Evolutionary conservation across 2,113 vertebrate species (phyloP).

Genomic region (Coregonus clupeaformis): DNA sequence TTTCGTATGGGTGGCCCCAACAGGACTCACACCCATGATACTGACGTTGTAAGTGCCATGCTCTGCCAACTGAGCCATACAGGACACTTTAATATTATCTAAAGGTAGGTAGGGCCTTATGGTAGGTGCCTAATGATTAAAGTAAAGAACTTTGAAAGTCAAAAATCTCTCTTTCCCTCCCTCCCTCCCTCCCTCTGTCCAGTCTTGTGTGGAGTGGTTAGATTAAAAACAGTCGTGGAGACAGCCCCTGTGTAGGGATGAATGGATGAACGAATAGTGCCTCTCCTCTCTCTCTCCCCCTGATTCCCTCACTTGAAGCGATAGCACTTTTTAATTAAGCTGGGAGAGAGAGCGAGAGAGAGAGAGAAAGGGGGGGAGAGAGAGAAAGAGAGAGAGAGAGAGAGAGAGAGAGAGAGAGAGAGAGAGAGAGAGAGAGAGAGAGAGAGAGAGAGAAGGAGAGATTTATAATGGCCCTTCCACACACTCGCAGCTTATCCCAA

Average conservation of each 20-base stretch:
- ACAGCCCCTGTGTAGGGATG: neutral
- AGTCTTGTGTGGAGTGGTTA: constrained; percentile 18
- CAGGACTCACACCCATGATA: too few relatives aligned
- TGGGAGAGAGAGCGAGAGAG: constrained; percentile 4
- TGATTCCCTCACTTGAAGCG: neutral
- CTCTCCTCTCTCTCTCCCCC: neutral
- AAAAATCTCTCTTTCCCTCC: neutral
- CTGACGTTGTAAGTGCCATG: too few relatives aligned
- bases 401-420: neutral
- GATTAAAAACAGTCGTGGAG: constrained; percentile 18
- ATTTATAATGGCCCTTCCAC: constrained; percentile 68
- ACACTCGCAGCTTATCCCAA: constrained; percentile 66
- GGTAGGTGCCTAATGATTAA: too few relatives aligned
- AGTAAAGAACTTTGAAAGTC: too few relatives aligned
- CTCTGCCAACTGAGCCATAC: too few relatives aligned
- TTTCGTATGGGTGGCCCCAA: too few relatives aligned
- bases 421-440: neutral
- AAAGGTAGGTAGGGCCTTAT: too few relatives aligned
- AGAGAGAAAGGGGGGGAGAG: constrained; percentile 2
- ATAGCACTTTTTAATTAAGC: constrained; percentile 7
- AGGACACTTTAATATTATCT: too few relatives aligned
- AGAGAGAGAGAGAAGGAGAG: constrained; percentile 63
- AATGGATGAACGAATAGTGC: neutral
- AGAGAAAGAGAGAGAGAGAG: constrained; percentile 9
- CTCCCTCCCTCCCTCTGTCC: neutral